These are phyloP conservation scores for Limnephilus lunatus DNA, from an alignment of 2,888 invertebrate species.

Conservation along the genomic window DNA sequence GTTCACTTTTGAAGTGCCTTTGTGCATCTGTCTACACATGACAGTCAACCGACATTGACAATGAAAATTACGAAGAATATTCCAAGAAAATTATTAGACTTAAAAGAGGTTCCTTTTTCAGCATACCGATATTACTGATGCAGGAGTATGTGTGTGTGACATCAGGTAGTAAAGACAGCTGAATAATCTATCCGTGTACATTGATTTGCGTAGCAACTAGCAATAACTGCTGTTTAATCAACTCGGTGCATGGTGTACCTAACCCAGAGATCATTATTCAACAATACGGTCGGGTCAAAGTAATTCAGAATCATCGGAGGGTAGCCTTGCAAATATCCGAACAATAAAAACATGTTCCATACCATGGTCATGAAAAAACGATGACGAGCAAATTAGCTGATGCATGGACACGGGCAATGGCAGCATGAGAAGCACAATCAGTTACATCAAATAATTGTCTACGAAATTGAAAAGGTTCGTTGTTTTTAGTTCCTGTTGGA, in stretches of 20 bases:
- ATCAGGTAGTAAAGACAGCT: background rate
- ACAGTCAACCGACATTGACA: background rate
- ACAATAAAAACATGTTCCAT: constrained; percentile 1
- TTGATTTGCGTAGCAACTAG: background rate
- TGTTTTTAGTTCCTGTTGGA: constrained; percentile 44
- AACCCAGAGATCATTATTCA: background rate
- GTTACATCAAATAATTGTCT: constrained; percentile 30
- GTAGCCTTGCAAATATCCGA: background rate
- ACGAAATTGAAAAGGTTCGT: constrained; percentile 41
- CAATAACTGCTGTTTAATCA: constrained; percentile 2
- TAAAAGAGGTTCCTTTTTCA: background rate
- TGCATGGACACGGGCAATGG: background rate
- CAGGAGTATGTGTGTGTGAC: background rate
- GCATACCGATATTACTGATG: background rate
- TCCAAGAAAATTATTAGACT: background rate
- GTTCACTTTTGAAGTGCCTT: background rate
- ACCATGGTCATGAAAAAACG: constrained; percentile 11
- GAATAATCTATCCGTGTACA: background rate
- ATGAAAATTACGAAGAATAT: background rate
- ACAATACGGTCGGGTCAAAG: background rate
- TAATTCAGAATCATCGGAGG: constrained; percentile 2
- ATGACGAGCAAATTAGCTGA: constrained; percentile 41
- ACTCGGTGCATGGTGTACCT: background rate
- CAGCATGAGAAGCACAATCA: constrained; percentile 14
- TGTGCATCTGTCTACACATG: background rate